Evolutionary conservation across 1,140 invertebrate genomes (phyloP).

Genomic region (Trissolcus basalis): DNA sequence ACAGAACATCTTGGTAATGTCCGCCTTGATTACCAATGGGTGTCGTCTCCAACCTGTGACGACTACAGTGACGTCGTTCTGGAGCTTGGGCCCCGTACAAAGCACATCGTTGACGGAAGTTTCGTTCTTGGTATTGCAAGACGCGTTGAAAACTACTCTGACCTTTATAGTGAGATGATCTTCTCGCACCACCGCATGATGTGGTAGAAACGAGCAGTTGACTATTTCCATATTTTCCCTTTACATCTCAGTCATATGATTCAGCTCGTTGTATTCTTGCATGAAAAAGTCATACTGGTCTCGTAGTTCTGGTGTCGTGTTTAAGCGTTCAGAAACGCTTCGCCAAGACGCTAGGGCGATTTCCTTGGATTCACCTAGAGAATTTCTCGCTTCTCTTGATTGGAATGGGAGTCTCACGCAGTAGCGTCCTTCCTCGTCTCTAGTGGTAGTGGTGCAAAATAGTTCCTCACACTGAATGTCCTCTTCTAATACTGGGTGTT

Average conservation of each 20-base stretch:
- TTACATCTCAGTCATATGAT: constrained; percentile 4
- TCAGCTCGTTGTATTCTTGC: background rate
- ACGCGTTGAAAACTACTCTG: constrained; percentile 6
- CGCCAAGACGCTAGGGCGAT: background rate
- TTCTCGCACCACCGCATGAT: background rate
- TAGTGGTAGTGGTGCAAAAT: background rate
- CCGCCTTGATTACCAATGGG: background rate
- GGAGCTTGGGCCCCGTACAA: constrained; percentile 3
- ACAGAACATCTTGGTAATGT: constrained; percentile 3
- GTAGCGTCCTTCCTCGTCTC: background rate
- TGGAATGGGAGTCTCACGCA: background rate
- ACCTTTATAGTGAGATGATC: background rate
- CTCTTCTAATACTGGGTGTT: background rate
- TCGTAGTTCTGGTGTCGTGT: background rate
- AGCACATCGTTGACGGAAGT: constrained; percentile 7
- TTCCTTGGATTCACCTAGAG: background rate
- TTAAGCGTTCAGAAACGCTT: background rate
- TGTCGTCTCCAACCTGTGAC: background rate
- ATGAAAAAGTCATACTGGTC: constrained; percentile 3
- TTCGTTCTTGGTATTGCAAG: background rate
- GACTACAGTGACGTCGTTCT: background rate
- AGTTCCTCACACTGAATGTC: background rate
- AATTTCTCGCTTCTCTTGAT: background rate
- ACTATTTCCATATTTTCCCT: too few relatives aligned
- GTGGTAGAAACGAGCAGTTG: background rate